Conservation (phyloP, 2,797 vertebrate species). For the Micromesistius poutassou region DNA sequence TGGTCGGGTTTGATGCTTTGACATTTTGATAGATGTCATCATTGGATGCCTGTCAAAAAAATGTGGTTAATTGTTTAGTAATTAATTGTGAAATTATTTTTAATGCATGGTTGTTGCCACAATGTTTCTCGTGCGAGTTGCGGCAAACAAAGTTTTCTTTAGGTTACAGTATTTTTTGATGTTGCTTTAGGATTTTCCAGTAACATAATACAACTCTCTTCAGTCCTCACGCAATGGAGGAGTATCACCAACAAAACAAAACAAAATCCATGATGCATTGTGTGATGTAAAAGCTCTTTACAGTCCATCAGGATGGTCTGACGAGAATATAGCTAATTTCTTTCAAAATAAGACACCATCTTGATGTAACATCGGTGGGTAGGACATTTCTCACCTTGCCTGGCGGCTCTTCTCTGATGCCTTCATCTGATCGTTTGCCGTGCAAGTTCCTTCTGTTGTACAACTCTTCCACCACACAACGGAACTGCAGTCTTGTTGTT, state of each 20-base stretch:
- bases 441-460: conserved; percentile 50
- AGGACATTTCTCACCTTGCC: conserved; percentile 47
- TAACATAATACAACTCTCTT: no score
- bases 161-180: no score
- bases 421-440: conserved; percentile 18
- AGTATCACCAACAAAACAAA: not conserved
- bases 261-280: not conserved
- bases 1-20: conserved; percentile 21
- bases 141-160: no score
- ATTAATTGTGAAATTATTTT: not conserved
- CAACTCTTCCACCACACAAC: conserved; percentile 72
- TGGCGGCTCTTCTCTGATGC: conserved; percentile 2
- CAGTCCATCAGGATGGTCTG: not conserved
- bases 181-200: no score
- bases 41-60: conserved; percentile 44
- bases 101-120: not conserved
- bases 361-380: conserved; percentile 24
- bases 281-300: no score
- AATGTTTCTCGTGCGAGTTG: no score
- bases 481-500: conserved; percentile 52
- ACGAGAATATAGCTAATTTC: not conserved
- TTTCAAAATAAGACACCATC: conserved; percentile 19
- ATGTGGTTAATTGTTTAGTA: no score
- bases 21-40: conserved; percentile 75
- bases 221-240: not conserved